Evolutionary conservation across 1,140 invertebrate genomes (phyloP).

Genomic region (Samia ricini): DNA sequence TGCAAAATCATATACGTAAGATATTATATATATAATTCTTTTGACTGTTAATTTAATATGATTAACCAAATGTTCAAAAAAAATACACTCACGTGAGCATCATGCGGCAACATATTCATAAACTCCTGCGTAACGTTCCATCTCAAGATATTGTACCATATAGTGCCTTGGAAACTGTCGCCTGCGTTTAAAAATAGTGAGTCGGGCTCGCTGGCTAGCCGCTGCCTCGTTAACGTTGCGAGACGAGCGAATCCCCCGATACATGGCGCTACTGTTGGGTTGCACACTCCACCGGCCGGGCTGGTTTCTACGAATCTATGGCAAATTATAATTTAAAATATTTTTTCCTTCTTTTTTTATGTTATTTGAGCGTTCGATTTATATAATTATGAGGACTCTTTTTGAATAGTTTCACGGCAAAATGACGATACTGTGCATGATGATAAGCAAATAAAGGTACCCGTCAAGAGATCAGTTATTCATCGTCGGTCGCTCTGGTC

Average conservation of each 20-base stretch:
- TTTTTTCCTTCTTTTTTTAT: too few relatives aligned
- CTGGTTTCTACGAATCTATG: conserved; percentile 83
- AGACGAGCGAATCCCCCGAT: conserved; percentile 84
- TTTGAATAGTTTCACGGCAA: not conserved
- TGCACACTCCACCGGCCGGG: conserved; percentile 78
- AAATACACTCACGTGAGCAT: conserved; percentile 85
- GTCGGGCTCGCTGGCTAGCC: conserved; percentile 74
- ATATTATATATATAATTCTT: too few relatives aligned
- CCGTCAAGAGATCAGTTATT: too few relatives aligned
- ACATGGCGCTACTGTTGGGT: conserved; percentile 59
- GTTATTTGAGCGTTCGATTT: too few relatives aligned
- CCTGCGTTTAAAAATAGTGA: conserved; percentile 85
- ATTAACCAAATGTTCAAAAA: too few relatives aligned
- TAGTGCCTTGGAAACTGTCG: conserved; percentile 87
- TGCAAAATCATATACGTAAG: too few relatives aligned
- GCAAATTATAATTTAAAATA: conserved; percentile 25
- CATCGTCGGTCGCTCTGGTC: too few relatives aligned
- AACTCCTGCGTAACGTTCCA: conserved; percentile 84
- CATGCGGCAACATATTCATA: conserved; percentile 84
- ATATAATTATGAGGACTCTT: not conserved
- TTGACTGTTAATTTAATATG: too few relatives aligned
- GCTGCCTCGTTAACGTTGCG: conserved; percentile 69
- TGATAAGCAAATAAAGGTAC: too few relatives aligned
- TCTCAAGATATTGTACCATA: conserved; percentile 85
- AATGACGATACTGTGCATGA: too few relatives aligned